Base-by-base conservation (phyloP, 30 jellyfish, hydroid and myxozoan species). In the Hydra vulgaris region DNA sequence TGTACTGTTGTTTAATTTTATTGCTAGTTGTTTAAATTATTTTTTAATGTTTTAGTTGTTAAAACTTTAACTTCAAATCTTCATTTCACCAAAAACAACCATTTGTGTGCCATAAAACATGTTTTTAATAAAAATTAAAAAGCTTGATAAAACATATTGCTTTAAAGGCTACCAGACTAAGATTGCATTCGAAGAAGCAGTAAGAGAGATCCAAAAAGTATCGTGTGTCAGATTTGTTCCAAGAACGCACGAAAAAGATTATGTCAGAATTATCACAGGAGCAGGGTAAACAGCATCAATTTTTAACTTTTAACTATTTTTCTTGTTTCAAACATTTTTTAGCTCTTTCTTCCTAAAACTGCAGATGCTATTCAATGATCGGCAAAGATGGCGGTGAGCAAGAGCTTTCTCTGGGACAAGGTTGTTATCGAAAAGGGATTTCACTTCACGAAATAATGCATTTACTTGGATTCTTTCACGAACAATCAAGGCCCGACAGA, bases 221-320 rank as follows among this genome's bases (percentile, higher is more conserved):
- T 78, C 85, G 53, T 78, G 85, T 78, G 85, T 78, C 26, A 81
- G 85, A 7, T 78, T 78, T 61, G 82, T 78, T 8, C 76, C 23
- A 61, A 78, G 81, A 23, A 78, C 85, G 1, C 23, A 25, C 53
- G 85, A 78, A 78, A 23, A 40, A 78, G 85, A 78, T 53, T 78
- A 78, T n/a, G 85, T 78, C 16, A 77, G 27, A 78, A 25, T 78
- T 0, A 78, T 78, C 17, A 53, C 85, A 78, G 79, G 85, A 19
- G 81, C 0, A 0, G 85, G 85, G 85, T 78, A 78, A 15, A 40
- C 12, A 40, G 61, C 61, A 40, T 3, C 61, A 40, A 3, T 3
- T 40, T 40, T 40, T 12, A 12, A 40, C 12, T 5, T 12, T 40
- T 3, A 40, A 40, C 61, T 40, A 3, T 40, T 40, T 40, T 12